Percentiles rank a stretch among this genome's conserved stretches.
Evolutionary conservation across 2,888 invertebrate genomes (phyloP).

Genomic region (Macroteleia sp.): DNA sequence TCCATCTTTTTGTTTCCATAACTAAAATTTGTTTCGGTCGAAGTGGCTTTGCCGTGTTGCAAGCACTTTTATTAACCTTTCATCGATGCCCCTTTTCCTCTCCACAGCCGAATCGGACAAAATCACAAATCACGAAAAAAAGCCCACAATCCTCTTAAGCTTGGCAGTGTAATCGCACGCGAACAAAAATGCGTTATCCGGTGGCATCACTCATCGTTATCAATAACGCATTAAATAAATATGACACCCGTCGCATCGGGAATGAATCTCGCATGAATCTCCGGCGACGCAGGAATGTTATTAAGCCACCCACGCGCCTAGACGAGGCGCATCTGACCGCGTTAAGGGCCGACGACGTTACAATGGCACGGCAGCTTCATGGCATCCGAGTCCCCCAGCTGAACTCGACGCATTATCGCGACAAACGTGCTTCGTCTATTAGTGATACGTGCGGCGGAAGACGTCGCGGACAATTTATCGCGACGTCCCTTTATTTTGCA

Average conservation of each 20-base stretch:
- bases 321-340: slow-evolving; percentile 44
- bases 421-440: slow-evolving; percentile 62
- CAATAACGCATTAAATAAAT: slow-evolving; percentile 21
- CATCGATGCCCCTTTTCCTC: neutral
- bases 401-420: slow-evolving; percentile 55
- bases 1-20: slow-evolving; percentile 22
- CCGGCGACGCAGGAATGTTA: slow-evolving; percentile 36
- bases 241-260: slow-evolving; percentile 1
- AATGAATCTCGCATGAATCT: slow-evolving; percentile 26
- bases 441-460: slow-evolving; percentile 69
- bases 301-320: slow-evolving; percentile 50
- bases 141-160: neutral
- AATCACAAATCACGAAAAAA: slow-evolving; percentile 22
- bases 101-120: neutral
- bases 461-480: slow-evolving; percentile 75
- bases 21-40: slow-evolving; percentile 28
- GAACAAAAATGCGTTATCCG: slow-evolving; percentile 11
- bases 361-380: slow-evolving; percentile 23
- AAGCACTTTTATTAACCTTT: slow-evolving; percentile 26
- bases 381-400: slow-evolving; percentile 25
- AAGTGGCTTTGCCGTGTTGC: neutral
- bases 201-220: slow-evolving; percentile 22
- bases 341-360: slow-evolving; percentile 58
- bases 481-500: too few relatives aligned
- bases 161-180: neutral